phyloP scores from a whole-genome alignment of 1,140 invertebrate species.

The Sarcophaga bullata region DNA sequence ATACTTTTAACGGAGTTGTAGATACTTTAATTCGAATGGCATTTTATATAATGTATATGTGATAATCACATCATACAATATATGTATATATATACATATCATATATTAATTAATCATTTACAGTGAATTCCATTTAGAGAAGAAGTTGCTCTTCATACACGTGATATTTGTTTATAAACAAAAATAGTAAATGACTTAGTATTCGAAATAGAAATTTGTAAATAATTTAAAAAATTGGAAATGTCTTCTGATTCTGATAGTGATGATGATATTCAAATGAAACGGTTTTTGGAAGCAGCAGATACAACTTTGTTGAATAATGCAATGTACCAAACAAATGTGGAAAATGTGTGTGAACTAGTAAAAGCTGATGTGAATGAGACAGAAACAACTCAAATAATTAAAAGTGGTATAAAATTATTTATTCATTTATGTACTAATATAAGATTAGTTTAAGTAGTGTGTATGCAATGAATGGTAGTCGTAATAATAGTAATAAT shows the following conservation, averaged over 20 bases:
- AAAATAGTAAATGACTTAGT: not conserved
- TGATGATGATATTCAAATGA: slow-evolving; percentile 41
- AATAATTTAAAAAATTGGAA: not conserved
- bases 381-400: too few relatives aligned
- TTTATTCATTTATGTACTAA: too few relatives aligned
- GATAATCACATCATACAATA: too few relatives aligned
- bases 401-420: too few relatives aligned
- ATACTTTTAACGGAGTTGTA: too few relatives aligned
- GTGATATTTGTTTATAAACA: slow-evolving; percentile 4
- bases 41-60: too few relatives aligned
- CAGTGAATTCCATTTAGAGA: not conserved
- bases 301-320: slow-evolving; percentile 40
- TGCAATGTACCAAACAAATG: slow-evolving; percentile 31
- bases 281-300: slow-evolving; percentile 42
- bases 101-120: not conserved
- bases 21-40: too few relatives aligned
- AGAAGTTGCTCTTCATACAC: not conserved
- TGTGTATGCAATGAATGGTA: too few relatives aligned
- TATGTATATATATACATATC: too few relatives aligned
- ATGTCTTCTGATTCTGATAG: slow-evolving; percentile 37
- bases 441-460: too few relatives aligned
- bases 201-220: not conserved
- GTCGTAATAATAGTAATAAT: too few relatives aligned
- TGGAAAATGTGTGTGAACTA: not conserved
- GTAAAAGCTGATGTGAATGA: not conserved